Base-by-base conservation (phyloP, 1,140 invertebrate genomes). In the Stegodyphus mimosarum region DNA sequence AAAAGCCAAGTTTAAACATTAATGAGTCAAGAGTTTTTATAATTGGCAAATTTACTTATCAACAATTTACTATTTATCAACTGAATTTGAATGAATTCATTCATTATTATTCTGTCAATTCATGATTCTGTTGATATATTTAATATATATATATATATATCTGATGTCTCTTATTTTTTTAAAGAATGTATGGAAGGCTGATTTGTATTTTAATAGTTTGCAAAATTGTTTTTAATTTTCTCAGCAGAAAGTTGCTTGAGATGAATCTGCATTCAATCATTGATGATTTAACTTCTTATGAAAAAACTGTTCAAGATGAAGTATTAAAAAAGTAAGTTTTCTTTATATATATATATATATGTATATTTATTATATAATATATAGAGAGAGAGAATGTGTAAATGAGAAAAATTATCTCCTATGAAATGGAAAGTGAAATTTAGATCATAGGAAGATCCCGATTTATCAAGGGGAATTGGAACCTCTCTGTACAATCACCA, bases 241-340 rank as follows among this genome's bases (percentile, higher is more conserved):
- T 86, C 76, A 48, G 83, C 88, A 88, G 77, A 60, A 88, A 71
- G 79, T 87, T 60, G 89, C 88, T 80, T 55, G 78, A 88, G 66
- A 88, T 88, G 78, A 90, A 91, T 77, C 81, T 90, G 5, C 87
- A 83, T 13, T 86, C 86, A 15, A 72, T 88, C 9, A 77, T 73
- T 17, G 87, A 78, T 73, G 87, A 87, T 15, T 71, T 90, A 67
- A 89, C 88, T 55, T 66, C 86, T 18, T 66, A 86, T 60, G 90
- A 91, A 87, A 88, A 88, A 67, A 53, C 87, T 51, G 87, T 89
- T 7, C 69, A 88, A 51, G 69, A 89, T n/a, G 88, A 90, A 72
- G 88, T 90, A 71, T 64, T 74, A 11, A 51, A 75, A 73, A 74
- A 49, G 81, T 88, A 79, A 64, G 33, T 74, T 76, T 77, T 75